A percentile compares a stretch with the other conserved stretches of the same genome.
phyloP scores from a whole-genome alignment of 2,888 invertebrate genomes.

The Suillia variegata region DNA sequence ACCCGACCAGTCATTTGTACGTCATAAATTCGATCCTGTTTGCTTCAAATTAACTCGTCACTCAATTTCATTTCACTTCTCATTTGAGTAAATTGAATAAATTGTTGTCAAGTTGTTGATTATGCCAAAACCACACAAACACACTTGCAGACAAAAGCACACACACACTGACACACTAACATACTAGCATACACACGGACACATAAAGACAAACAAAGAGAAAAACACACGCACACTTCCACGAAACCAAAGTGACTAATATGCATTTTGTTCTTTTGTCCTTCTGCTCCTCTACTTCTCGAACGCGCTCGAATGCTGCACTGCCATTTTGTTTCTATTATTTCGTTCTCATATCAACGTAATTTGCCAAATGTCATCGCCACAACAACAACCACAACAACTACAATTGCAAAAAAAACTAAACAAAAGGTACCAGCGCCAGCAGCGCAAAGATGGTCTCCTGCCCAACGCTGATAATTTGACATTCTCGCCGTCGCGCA shows the following conservation, averaged over 20 bases:
- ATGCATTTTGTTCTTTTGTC: not conserved
- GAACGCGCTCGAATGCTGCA: too few species aligned
- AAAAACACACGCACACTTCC: not conserved
- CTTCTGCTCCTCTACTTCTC: not conserved
- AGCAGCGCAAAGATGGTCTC: constrained; percentile 60
- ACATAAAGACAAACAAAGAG: too few species aligned
- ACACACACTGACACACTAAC: too few species aligned
- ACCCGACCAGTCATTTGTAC: too few species aligned
- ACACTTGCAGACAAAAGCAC: too few species aligned
- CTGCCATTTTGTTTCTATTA: too few species aligned
- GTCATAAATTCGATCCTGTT: not conserved
- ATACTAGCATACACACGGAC: too few species aligned
- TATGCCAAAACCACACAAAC: not conserved
- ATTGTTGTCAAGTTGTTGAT: not conserved
- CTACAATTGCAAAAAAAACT: too few species aligned
- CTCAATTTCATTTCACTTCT: not conserved
- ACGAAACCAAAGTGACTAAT: not conserved
- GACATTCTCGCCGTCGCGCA: constrained; percentile 61
- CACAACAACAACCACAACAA: too few species aligned
- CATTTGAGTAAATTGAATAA: not conserved
- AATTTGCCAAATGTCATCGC: not conserved
- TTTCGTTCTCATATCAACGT: not conserved
- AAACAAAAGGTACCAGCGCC: constrained; percentile 59
- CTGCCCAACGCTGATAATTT: constrained; percentile 60
- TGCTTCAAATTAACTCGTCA: not conserved